Conservation (phyloP, 1,140 invertebrate genomes). For the Drosophila bifasciata region DNA sequence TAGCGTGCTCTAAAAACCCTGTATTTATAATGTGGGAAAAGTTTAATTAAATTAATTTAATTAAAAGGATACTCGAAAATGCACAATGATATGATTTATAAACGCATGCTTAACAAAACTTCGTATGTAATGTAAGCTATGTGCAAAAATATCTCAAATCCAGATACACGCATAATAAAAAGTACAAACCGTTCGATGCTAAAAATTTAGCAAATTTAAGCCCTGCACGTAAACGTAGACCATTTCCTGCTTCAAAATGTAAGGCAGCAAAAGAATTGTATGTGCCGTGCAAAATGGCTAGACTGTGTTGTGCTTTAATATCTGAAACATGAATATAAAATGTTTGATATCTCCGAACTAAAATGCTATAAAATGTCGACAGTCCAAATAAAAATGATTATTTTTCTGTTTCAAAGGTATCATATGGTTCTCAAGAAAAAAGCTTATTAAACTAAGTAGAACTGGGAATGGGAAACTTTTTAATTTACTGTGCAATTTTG, state of each 20-base stretch:
- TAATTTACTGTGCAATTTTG: no score
- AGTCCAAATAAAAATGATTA: no score
- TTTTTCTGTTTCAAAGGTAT: no score
- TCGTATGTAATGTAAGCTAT: neutral
- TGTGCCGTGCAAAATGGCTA: conserved; percentile 46
- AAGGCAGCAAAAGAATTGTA: conserved; percentile 45
- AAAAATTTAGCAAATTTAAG: conserved; percentile 50
- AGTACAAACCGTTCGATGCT: conserved; percentile 42
- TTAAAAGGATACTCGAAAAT: neutral
- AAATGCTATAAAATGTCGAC: no score
- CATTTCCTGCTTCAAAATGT: conserved; percentile 37
- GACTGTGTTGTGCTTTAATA: conserved; percentile 3
- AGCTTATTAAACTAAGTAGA: no score
- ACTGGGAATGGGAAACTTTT: no score
- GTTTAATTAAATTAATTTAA: no score
- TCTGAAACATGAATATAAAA: conserved; percentile 12
- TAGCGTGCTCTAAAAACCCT: conserved; percentile 54
- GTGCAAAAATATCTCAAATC: neutral
- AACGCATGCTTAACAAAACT: neutral
- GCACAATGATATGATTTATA: neutral
- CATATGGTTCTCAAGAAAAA: no score
- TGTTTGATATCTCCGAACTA: no score
- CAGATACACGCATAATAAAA: neutral
- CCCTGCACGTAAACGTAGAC: conserved; percentile 23
- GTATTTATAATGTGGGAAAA: neutral